Evolutionary conservation across 2,797 vertebrate species (phyloP), one percentile per base, ranked within the genome.

Genomic region (Eulemur mongoz): DNA sequence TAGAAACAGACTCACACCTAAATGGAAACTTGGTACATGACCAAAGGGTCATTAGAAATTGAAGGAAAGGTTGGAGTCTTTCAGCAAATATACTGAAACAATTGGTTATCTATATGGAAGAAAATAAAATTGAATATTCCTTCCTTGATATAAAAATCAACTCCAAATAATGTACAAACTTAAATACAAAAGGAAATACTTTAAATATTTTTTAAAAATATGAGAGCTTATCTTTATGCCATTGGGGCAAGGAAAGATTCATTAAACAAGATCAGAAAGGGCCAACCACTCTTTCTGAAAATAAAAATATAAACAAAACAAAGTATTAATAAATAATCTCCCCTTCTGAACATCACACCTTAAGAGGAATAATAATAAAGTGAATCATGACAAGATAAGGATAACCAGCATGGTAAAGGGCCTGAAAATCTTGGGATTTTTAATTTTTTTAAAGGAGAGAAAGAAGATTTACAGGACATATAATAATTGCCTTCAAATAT

Each of bases 91-190:
- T 75, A 18, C 32, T 54, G 50, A 93, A 96, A 91, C 15, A 82
- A 61, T 18, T 70, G 9, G 9, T 52, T 87, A 87, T 82, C 61
- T 35, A 90, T 27, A 23, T 78, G 27, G 25, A 69, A 86, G 61
- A 90, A 81, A 92, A 95, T 76, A 70, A 89, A 93, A 91, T 22
- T 67, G 50, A 70, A 82, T 79, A 82, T 79, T 92, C 63, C 54
- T 73, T 89, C 38, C 48, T 89, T 75, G 38, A 83, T 67, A 15
- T 17, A 91, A 80, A 76, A 73, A 35, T 72, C 7, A 81, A 65
- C 12, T 87, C 35, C 72, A 54, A 10, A 4, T 72, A 87, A 81
- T 35, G 20, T 12, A 57, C 27, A 30, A 48, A 65, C 52, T 89
- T 96, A 85, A 40, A 91, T 84, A n/a, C 83, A 70, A 76, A 87